phyloP scores from a whole-genome alignment of 2,888 invertebrate genomes.

The Ormyrus rosae region DNA sequence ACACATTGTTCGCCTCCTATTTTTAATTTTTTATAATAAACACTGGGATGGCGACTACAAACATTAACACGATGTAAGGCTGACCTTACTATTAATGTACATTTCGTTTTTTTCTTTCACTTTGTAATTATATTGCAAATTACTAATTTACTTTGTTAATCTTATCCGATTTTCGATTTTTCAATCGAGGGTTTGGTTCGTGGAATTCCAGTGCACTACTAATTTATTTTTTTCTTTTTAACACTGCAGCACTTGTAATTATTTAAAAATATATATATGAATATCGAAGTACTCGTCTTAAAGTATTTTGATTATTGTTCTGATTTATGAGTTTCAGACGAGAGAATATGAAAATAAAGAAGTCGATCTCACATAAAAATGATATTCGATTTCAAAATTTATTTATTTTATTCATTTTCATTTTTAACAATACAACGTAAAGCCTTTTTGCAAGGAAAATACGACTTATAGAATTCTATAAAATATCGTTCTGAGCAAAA shows the following conservation, averaged over 20 bases:
- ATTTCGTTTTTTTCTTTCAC: slow-evolving; percentile 43
- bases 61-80: slow-evolving; percentile 40
- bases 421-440: too few species aligned
- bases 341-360: too few species aligned
- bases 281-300: not conserved
- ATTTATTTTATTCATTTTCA: too few species aligned
- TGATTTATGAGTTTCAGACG: too few species aligned
- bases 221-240: slow-evolving; percentile 17
- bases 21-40: slow-evolving; percentile 29
- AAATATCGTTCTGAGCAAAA: not conserved
- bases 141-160: slow-evolving; percentile 52
- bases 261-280: not conserved
- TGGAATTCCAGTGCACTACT: slow-evolving; percentile 57
- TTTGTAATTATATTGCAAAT: slow-evolving; percentile 33
- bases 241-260: slow-evolving; percentile 1
- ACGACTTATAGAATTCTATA: not conserved
- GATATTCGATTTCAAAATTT: too few species aligned
- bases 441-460: not conserved
- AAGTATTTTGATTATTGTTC: not conserved
- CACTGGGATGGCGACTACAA: slow-evolving; percentile 32
- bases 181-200: slow-evolving; percentile 56
- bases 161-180: slow-evolving; percentile 38
- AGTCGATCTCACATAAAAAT: too few species aligned
- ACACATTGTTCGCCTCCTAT: slow-evolving; percentile 45
- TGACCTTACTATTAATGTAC: slow-evolving; percentile 7